Percentiles rank a stretch among this genome's conserved stretches.
Evolutionary conservation across 2,797 vertebrate species (phyloP).

Genomic region (Sandelia bainsii): DNA sequence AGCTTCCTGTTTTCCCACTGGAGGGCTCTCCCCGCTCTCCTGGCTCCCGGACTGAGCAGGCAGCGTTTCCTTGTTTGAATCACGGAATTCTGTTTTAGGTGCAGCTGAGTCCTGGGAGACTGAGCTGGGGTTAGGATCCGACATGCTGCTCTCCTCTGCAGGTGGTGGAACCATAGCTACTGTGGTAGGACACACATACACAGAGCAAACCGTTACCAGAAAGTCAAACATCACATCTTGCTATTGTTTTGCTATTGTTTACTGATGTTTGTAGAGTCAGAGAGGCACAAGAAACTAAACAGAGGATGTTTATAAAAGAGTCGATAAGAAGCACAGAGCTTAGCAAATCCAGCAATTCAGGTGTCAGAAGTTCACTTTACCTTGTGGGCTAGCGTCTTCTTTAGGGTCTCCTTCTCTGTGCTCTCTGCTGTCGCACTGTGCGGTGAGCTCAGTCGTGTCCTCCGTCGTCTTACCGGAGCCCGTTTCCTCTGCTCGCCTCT

Average conservation of each 20-base stretch:
- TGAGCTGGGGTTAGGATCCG: constrained; percentile 43
- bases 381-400: constrained; percentile 75
- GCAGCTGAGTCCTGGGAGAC: constrained; percentile 25
- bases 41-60: constrained; percentile 30
- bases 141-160: constrained; percentile 63
- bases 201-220: constrained; percentile 15
- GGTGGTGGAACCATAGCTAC: constrained; percentile 47
- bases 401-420: constrained; percentile 63
- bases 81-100: constrained; percentile 47
- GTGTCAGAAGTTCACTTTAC: too few relatives aligned
- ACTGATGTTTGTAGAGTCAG: too few relatives aligned
- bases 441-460: constrained; percentile 25
- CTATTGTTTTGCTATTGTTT: too few relatives aligned
- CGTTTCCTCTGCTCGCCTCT: constrained; percentile 73
- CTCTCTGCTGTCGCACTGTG: constrained; percentile 59
- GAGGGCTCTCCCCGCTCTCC: constrained; percentile 46
- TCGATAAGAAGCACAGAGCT: too few relatives aligned
- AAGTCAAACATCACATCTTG: too few relatives aligned
- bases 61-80: constrained; percentile 44
- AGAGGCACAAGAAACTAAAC: too few relatives aligned
- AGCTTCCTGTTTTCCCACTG: constrained; percentile 54
- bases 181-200: constrained; percentile 42
- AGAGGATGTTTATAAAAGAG: too few relatives aligned
- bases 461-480: constrained; percentile 72
- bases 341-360: too few relatives aligned